Evolutionary conservation across 2,888 invertebrate species (phyloP).

Genomic region (Blera fallax): DNA sequence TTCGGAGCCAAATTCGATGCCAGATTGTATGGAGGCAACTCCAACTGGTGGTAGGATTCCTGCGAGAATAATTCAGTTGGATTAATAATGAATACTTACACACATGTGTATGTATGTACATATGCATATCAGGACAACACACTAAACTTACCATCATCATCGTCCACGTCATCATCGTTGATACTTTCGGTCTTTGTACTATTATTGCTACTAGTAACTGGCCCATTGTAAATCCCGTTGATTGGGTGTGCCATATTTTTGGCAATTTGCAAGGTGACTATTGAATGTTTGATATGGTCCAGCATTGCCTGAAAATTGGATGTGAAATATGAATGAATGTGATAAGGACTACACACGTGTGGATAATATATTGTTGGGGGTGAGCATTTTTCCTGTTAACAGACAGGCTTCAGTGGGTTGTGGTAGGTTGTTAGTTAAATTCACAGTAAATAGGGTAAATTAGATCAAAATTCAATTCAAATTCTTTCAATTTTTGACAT

Average conservation of each 20-base stretch:
- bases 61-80: conserved; percentile 58
- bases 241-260: conserved; percentile 97
- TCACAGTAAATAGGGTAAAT: too few species aligned
- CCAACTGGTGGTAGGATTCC: conserved; percentile 65
- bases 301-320: conserved; percentile 89
- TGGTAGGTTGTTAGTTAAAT: too few species aligned
- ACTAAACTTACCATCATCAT: conserved; percentile 59
- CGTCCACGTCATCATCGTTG: conserved; percentile 72
- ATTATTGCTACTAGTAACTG: conserved; percentile 77
- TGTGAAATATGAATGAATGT: background rate
- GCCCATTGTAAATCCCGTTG: conserved; percentile 92
- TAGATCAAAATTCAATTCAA: too few species aligned
- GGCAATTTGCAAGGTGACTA: conserved; percentile 98
- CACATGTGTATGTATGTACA: background rate
- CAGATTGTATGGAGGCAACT: conserved; percentile 81
- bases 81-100: conserved; percentile 40
- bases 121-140: too few species aligned
- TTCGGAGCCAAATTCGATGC: conserved; percentile 86
- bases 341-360: background rate
- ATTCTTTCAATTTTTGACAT: too few species aligned
- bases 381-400: too few species aligned
- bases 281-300: conserved; percentile 98
- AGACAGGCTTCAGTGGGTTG: too few species aligned
- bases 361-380: too few species aligned
- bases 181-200: conserved; percentile 71